Percentiles rank a stretch among this genome's conserved stretches.
Evolutionary conservation across 2,797 vertebrate genomes (phyloP).

Genomic region (Gadopsis bispinosus): DNA sequence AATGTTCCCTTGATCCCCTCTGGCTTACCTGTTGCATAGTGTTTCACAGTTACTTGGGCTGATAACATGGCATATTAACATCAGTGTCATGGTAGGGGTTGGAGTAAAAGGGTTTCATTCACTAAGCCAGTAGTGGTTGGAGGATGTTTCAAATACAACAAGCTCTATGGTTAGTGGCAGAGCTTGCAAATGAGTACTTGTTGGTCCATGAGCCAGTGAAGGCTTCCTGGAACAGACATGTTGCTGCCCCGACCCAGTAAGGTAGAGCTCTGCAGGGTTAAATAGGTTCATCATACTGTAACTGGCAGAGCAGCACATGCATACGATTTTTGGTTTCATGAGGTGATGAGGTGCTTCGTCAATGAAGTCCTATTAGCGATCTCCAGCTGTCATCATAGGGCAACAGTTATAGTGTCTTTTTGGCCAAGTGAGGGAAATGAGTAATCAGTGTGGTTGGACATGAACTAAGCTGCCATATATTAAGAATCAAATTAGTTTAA

Average conservation of each 20-base stretch:
- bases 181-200: not conserved
- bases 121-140: not conserved
- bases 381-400: slow-evolving; percentile 22
- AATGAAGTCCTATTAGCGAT: slow-evolving; percentile 31
- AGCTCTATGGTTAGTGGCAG: not conserved
- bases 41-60: slow-evolving; percentile 2
- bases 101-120: not conserved
- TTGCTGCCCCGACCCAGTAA: not conserved
- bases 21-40: not conserved
- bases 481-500: not conserved
- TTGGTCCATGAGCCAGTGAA: slow-evolving; percentile 8
- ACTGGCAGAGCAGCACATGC: slow-evolving; percentile 19
- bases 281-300: slow-evolving; percentile 39
- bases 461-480: slow-evolving; percentile 1
- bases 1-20: not conserved
- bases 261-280: slow-evolving; percentile 27
- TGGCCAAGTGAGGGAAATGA: slow-evolving; percentile 26
- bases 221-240: slow-evolving; percentile 17
- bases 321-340: slow-evolving; percentile 33
- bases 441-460: slow-evolving; percentile 27
- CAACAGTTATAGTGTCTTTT: slow-evolving; percentile 10
- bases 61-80: slow-evolving; percentile 1
- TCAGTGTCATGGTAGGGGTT: not conserved
- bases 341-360: slow-evolving; percentile 30
- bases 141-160: slow-evolving; percentile 10